phyloP scores from a whole-genome alignment of 1,140 invertebrate genomes.

The Leptonema lineaticorne region DNA sequence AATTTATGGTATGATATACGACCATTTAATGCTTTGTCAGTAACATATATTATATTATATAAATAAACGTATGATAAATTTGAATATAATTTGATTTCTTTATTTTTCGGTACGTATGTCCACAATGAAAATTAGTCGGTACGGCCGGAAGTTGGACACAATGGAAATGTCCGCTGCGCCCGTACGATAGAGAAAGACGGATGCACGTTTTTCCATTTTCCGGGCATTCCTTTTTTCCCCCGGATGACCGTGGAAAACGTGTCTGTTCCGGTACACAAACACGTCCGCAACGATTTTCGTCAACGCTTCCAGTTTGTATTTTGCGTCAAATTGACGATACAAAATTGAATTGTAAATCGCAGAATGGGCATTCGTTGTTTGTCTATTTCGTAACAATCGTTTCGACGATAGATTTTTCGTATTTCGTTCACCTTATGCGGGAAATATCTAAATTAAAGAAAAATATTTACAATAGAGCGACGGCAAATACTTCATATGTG shows the following conservation, averaged over 20 bases:
- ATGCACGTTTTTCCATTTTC: not conserved
- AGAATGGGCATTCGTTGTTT: not conserved
- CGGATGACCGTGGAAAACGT: not conserved
- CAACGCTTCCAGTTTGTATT: not conserved
- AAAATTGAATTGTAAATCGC: slow-evolving; percentile 14
- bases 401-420: too few relatives aligned
- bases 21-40: too few relatives aligned
- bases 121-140: slow-evolving; percentile 6
- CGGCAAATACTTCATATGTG: too few relatives aligned
- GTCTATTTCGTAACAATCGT: not conserved
- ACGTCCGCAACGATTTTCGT: not conserved
- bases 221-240: too few relatives aligned
- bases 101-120: too few relatives aligned
- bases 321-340: not conserved
- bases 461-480: too few relatives aligned
- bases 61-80: too few relatives aligned
- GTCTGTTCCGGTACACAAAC: not conserved
- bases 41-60: too few relatives aligned
- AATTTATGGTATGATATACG: too few relatives aligned
- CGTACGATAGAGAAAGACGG: not conserved
- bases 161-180: not conserved
- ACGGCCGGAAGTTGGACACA: slow-evolving; percentile 1
- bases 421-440: too few relatives aligned
- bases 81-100: too few relatives aligned
- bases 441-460: too few relatives aligned